A percentile compares a stretch with the other conserved stretches of the same genome.
phyloP scores from a whole-genome alignment of 2,888 invertebrate species.

The Torymus texanus region DNA sequence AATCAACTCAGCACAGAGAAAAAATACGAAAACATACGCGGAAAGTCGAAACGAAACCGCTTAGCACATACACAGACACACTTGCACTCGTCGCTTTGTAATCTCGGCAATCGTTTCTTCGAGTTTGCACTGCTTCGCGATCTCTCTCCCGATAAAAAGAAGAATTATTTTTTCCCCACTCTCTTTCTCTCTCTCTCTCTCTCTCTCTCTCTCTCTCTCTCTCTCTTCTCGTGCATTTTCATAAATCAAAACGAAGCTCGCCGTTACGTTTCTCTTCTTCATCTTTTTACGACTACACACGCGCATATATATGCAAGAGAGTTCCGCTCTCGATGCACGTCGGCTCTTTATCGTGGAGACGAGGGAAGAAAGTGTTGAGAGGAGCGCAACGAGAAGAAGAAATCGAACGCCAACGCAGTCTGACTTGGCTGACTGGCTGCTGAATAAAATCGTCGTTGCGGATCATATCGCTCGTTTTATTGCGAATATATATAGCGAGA shows the following conservation, averaged over 20 bases:
- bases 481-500: too few relatives aligned
- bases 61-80: too few relatives aligned
- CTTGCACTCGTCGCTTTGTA: not conserved
- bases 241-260: slow-evolving; percentile 42
- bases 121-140: not conserved
- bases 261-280: not conserved
- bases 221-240: slow-evolving; percentile 27
- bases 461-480: not conserved
- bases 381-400: not conserved
- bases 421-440: not conserved
- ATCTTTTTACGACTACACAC: not conserved
- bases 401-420: not conserved
- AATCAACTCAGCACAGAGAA: not conserved
- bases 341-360: not conserved
- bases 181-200: not conserved
- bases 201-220: not conserved
- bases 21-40: not conserved
- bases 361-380: slow-evolving; percentile 9
- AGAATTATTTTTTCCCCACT: not conserved
- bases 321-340: slow-evolving; percentile 24
- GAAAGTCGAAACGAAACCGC: not conserved
- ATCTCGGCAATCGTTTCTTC: not conserved
- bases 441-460: not conserved
- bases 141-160: not conserved
- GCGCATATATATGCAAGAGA: not conserved